Conservation (phyloP, 2,797 vertebrate genomes). For the Enteromius mattozi region DNA sequence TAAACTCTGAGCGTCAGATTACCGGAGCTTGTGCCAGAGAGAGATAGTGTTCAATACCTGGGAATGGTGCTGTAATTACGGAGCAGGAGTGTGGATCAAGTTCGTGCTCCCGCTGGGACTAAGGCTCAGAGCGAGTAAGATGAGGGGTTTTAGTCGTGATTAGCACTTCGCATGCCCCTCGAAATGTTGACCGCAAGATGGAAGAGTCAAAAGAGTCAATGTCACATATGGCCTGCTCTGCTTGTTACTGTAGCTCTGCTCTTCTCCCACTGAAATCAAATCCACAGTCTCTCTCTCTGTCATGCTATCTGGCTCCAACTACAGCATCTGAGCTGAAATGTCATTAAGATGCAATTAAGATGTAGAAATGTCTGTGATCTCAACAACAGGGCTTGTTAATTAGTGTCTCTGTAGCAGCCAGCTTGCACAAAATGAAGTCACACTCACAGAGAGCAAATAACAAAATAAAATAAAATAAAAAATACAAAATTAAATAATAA, state of each 20-base stretch:
- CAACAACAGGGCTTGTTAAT: constrained; percentile 75
- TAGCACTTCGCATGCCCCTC: constrained; percentile 28
- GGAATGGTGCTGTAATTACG: constrained; percentile 51
- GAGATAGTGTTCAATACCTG: constrained; percentile 44
- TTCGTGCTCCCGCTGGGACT: constrained; percentile 28
- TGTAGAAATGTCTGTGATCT: constrained; percentile 76
- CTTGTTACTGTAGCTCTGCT: constrained; percentile 11
- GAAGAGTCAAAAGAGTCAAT: constrained; percentile 13
- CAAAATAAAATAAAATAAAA: neutral
- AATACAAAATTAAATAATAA: neutral
- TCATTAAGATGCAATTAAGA: constrained; percentile 86
- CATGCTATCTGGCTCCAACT: constrained; percentile 58
- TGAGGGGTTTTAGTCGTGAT: constrained; percentile 47
- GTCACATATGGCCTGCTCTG: constrained; percentile 9
- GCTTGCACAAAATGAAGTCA: constrained; percentile 67
- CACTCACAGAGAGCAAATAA: neutral
- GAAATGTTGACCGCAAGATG: constrained; percentile 34
- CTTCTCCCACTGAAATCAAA: constrained; percentile 46
- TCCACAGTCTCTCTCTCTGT: constrained; percentile 25
- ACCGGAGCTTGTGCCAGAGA: constrained; percentile 21
- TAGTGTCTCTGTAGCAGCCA: constrained; percentile 70
- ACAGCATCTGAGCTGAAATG: constrained; percentile 72
- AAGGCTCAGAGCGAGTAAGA: constrained; percentile 24
- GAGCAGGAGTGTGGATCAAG: constrained; percentile 44
- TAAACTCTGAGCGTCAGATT: constrained; percentile 44